Percentiles rank a stretch among this genome's conserved stretches.
Conservation (phyloP, 23 tunicate species). For the Aplidium turbinatum region DNA sequence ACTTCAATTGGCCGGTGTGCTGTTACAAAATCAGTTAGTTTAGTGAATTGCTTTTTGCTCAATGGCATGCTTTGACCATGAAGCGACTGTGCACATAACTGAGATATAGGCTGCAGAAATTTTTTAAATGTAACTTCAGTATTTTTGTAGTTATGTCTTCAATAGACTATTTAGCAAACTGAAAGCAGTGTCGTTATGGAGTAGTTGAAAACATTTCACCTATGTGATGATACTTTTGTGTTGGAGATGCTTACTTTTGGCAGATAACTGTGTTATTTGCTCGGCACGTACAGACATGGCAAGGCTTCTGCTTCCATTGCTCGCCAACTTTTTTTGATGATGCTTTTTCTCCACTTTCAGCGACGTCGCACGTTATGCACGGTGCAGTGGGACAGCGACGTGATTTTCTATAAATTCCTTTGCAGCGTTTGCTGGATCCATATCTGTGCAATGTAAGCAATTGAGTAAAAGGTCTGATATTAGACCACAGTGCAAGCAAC, state of each 20-base stretch:
- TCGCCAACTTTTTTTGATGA: slow-evolving; percentile 54
- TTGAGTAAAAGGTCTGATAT: background rate
- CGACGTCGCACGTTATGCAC: slow-evolving; percentile 49
- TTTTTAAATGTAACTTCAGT: no score
- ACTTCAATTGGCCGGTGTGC: no score
- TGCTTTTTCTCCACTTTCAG: background rate
- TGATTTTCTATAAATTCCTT: slow-evolving; percentile 57
- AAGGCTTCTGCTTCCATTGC: slow-evolving; percentile 49
- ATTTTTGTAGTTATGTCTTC: no score
- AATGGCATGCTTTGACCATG: no score
- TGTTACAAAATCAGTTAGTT: no score
- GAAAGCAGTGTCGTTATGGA: no score
- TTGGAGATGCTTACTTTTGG: slow-evolving; percentile 40
- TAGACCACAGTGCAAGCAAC: background rate
- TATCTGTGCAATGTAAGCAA: slow-evolving; percentile 16
- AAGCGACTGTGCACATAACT: no score
- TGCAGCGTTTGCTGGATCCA: slow-evolving; percentile 49
- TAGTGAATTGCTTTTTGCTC: no score
- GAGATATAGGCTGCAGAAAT: no score
- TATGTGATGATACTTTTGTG: no score
- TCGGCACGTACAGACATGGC: slow-evolving; percentile 56
- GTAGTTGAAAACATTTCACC: no score
- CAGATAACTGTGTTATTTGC: slow-evolving; percentile 41
- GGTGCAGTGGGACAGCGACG: slow-evolving; percentile 54
- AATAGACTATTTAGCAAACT: no score